Percentiles rank a stretch among this genome's conserved stretches.
Conservation (phyloP, 2,797 vertebrate genomes). For the Morus bassanus region DNA sequence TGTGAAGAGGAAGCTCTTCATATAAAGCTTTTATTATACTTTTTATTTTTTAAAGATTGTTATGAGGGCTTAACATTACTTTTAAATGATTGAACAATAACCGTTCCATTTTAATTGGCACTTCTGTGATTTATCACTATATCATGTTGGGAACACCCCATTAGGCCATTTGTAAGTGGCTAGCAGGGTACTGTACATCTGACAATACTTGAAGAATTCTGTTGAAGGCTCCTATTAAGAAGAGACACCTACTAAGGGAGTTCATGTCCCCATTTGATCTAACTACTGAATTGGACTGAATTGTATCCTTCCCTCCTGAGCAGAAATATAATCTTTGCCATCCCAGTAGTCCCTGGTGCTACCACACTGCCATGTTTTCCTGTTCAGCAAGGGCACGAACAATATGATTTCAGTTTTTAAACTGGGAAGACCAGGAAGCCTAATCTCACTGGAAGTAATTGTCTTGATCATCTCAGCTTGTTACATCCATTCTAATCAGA, state of each 20-base stretch:
- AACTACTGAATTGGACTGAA: conserved; percentile 57
- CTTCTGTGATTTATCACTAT: conserved; percentile 60
- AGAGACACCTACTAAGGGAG: conserved; percentile 29
- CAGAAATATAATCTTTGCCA: conserved; percentile 38
- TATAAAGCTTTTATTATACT: conserved; percentile 61
- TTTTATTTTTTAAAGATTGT: conserved; percentile 64
- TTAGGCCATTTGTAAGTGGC: conserved; percentile 61
- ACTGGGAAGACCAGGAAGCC: neutral
- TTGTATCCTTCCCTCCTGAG: conserved; percentile 19
- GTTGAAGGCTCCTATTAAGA: conserved; percentile 34
- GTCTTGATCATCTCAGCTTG: neutral
- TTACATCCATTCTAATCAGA: conserved; percentile 12
- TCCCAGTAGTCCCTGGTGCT: conserved; percentile 1
- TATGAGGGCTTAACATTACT: conserved; percentile 40
- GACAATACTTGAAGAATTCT: conserved; percentile 54
- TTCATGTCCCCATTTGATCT: conserved; percentile 55
- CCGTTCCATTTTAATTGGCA: conserved; percentile 72
- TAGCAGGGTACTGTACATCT: conserved; percentile 54
- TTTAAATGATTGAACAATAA: conserved; percentile 60
- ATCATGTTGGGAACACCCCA: conserved; percentile 38
- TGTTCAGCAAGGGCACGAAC: conserved; percentile 1
- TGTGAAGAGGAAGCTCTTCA: conserved; percentile 22
- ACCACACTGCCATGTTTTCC: conserved; percentile 3
- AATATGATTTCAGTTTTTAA: conserved; percentile 39
- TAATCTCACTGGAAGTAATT: conserved; percentile 19